A percentile compares a stretch with the other conserved stretches of the same genome.
phyloP scores from a whole-genome alignment of 64 coral and sea anemone genomes.

The Acropora yongei region DNA sequence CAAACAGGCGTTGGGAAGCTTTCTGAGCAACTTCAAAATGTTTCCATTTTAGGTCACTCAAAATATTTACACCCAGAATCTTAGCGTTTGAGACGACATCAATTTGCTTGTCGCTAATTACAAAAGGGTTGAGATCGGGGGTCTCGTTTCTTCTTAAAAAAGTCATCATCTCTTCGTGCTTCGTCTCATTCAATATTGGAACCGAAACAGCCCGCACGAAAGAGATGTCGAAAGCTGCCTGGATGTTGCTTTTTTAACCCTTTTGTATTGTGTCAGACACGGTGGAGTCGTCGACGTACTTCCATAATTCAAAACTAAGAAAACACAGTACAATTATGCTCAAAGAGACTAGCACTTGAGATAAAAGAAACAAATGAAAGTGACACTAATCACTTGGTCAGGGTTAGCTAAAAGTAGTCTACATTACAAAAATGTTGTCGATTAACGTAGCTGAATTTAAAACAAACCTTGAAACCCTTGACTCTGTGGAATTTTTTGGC shows the following conservation, averaged over 20 bases:
- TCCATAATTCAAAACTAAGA: background rate
- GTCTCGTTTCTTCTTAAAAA: conserved; percentile 37
- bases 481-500: background rate
- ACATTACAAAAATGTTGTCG: no score
- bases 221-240: conserved; percentile 25
- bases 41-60: conserved; percentile 1
- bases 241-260: background rate
- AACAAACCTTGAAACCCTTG: background rate
- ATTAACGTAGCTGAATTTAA: no score
- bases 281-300: background rate
- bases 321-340: no score
- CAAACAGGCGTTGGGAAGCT: conserved; percentile 36
- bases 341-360: no score
- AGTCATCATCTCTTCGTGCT: conserved; percentile 28
- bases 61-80: conserved; percentile 4
- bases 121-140: background rate
- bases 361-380: no score
- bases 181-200: conserved; percentile 25
- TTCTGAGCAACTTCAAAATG: conserved; percentile 46
- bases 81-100: background rate
- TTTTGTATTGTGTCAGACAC: background rate
- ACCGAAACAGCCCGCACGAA: background rate
- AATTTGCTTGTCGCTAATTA: conserved; percentile 31
- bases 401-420: no score
- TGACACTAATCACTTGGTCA: no score